A percentile compares a stretch with the other conserved stretches of the same genome.
Conservation (phyloP, 2,888 invertebrate genomes). For the Empis livida region DNA sequence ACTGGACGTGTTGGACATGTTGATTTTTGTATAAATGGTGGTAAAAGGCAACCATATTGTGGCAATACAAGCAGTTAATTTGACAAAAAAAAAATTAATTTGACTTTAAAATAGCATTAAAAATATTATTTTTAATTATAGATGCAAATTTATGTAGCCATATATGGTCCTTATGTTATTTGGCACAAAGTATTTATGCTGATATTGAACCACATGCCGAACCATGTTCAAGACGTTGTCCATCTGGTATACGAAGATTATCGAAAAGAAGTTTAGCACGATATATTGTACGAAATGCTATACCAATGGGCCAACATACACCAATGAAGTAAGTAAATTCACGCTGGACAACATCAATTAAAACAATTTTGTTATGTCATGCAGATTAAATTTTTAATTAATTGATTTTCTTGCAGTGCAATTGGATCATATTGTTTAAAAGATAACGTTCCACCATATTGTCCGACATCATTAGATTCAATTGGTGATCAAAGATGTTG, state of each 20-base stretch:
- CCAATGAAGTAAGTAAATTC: conserved; percentile 46
- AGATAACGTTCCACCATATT: conserved; percentile 54
- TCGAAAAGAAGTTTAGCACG: conserved; percentile 19
- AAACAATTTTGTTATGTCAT: background rate
- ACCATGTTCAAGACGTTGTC: conserved; percentile 61
- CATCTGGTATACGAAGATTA: conserved; percentile 42
- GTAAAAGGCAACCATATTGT: conserved; percentile 60
- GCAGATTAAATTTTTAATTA: background rate
- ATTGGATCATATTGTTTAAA: conserved; percentile 58
- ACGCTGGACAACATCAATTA: no score
- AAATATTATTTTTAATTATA: no score
- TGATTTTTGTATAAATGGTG: conserved; percentile 70
- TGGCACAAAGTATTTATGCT: conserved; percentile 60
- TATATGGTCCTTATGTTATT: conserved; percentile 66
- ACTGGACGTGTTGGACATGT: conserved; percentile 59
- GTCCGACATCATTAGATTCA: conserved; percentile 42
- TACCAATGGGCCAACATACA: conserved; percentile 58
- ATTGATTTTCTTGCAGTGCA: conserved; percentile 35
- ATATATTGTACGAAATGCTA: conserved; percentile 42
- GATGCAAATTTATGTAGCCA: conserved; percentile 66
- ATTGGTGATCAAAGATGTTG: conserved; percentile 58
- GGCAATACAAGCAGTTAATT: conserved; percentile 52
- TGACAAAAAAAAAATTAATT: background rate
- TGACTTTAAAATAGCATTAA: conserved; percentile 4
- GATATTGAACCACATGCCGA: conserved; percentile 43